Percentiles rank a stretch among this genome's conserved stretches.
These are phyloP conservation scores for Eupithecia subumbrata DNA, from an alignment of 2,888 invertebrate genomes.

Conservation along the genomic window DNA sequence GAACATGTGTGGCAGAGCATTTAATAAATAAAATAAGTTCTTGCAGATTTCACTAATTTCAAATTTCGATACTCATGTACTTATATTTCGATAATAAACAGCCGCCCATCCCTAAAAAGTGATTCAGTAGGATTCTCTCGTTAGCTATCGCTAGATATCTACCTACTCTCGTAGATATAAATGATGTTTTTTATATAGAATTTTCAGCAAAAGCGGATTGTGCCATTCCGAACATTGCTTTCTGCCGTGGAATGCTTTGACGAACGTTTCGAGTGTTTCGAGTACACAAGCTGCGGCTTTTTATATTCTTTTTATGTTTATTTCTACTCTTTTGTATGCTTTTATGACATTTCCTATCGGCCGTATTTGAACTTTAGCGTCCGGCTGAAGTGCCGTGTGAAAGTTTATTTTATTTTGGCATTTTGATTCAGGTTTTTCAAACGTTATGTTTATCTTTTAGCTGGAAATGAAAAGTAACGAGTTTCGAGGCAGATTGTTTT, in stretches of 20 bases:
- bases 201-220: constrained; percentile 30
- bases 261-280: constrained; percentile 21
- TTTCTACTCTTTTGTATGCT: constrained; percentile 11
- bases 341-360: constrained; percentile 26
- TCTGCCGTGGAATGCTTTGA: constrained; percentile 26
- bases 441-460: background rate
- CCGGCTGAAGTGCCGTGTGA: constrained; percentile 16
- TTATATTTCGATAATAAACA: constrained; percentile 15
- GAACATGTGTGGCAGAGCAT: too few species aligned
- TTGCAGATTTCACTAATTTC: background rate
- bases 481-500: background rate
- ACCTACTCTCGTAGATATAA: background rate
- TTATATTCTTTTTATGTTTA: constrained; percentile 1
- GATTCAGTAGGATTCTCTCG: constrained; percentile 24
- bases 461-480: background rate
- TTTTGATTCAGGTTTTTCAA: constrained; percentile 6
- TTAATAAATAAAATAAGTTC: background rate
- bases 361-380: constrained; percentile 24
- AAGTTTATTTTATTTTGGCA: constrained; percentile 15
- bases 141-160: constrained; percentile 19
- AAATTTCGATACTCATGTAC: background rate
- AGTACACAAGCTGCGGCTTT: constrained; percentile 12
- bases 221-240: constrained; percentile 19
- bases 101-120: constrained; percentile 15
- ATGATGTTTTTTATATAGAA: constrained; percentile 23